These are phyloP conservation scores for Caenorhabditis sp. DNA, from an alignment of 2,888 invertebrate species.

Conservation along the genomic window DNA sequence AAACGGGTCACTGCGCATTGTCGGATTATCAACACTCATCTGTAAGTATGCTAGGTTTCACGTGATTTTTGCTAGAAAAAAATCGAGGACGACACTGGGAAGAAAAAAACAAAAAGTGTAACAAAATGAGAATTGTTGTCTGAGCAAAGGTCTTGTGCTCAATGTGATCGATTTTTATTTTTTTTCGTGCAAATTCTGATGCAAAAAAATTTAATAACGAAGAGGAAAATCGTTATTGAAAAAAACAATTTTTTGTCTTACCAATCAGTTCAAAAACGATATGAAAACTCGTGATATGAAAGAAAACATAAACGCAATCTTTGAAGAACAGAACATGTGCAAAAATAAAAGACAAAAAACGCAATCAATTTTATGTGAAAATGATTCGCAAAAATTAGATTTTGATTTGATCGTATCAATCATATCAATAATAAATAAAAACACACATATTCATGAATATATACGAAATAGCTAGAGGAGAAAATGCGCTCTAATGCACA, in stretches of 20 bases:
- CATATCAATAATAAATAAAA: neutral
- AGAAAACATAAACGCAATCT: constrained; percentile 1
- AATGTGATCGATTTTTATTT: neutral
- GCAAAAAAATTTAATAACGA: no score
- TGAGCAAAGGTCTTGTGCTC: neutral
- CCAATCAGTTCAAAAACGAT: neutral
- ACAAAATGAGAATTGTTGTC: constrained; percentile 6
- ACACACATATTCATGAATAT: constrained; percentile 8
- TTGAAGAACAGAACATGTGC: constrained; percentile 8
- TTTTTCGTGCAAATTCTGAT: no score
- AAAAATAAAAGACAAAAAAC: constrained; percentile 8
- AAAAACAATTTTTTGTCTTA: no score
- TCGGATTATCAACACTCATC: neutral
- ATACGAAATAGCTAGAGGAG: constrained; percentile 19
- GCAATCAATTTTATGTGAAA: no score
- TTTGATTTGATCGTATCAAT: no score
- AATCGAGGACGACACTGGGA: neutral
- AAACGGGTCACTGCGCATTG: constrained; percentile 13
- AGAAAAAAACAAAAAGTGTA: constrained; percentile 13
- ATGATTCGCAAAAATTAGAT: no score
- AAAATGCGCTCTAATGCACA: constrained; percentile 18
- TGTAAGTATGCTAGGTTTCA: neutral
- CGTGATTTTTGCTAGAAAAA: neutral
- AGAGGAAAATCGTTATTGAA: no score
- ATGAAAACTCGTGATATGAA: neutral